Base-by-base conservation (phyloP, 1,140 invertebrate genomes). In the Aphaenogaster floridana region DNA sequence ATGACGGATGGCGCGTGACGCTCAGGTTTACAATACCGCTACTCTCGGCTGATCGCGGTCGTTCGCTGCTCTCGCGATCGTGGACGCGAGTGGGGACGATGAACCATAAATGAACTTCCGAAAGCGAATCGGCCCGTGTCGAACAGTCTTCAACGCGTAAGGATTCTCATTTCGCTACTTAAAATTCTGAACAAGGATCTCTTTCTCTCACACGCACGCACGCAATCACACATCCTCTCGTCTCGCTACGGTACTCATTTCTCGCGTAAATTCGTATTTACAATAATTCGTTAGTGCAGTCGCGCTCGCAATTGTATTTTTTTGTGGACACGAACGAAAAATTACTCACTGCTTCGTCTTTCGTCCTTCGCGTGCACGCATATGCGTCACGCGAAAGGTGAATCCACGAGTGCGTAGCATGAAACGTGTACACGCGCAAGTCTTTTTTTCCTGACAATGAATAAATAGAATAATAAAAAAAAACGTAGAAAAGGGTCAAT, bases 1-100 rank as follows among this genome's bases (percentile, higher is more conserved):
- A 86, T 88, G 69, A 86, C 86, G 83, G 78, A 88, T 87, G 7
- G 34, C 76, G 85, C 72, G 78, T 92, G 91, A 93, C 93, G 93
- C 91, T 93, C 93, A 93, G 90, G 89, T 91, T 93, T 93, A 94
- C 93, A 94, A 94, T 94, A 94, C 93, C 94, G 87, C 89, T 88
- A 54, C n/a, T 84, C 61, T 57, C 63, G 84, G 42, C 45, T 77
- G 71, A 89, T 87, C 72, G 63, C 66, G 54, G 64, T 74, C 63
- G 81, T 86, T 76, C 78, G n/a, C 59, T 63, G 76, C 69, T 89
- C 36, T 79, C 54, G 64, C 42, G 48, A 61, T 87, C 86, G 88
- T 57, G 78, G 48, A 71, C 54, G 76, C 21, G 81, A 89, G 59
- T 69, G 45, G 45, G 34, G 77, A 88, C 84, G 66, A 91, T 80